These are phyloP conservation scores for Pandemis corylana DNA, from an alignment of 2,888 invertebrate genomes.

Conservation along the genomic window DNA sequence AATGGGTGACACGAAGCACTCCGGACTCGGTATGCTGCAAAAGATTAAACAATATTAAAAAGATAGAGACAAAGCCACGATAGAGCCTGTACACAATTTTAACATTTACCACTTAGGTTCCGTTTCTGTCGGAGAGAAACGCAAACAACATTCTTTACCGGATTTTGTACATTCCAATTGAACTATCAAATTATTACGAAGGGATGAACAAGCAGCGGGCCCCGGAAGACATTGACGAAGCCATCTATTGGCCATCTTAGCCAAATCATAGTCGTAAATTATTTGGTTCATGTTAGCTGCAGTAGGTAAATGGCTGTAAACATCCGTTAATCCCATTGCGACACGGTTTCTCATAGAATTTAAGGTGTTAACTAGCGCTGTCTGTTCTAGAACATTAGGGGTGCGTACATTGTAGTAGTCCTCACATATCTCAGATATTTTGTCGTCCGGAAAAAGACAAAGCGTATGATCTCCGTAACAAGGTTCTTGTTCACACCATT, in stretches of 20 bases:
- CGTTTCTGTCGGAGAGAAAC: conserved; percentile 46
- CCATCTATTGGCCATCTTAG: conserved; percentile 72
- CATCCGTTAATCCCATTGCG: conserved; percentile 60
- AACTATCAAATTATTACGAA: conserved; percentile 65
- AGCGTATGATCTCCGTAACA: conserved; percentile 78
- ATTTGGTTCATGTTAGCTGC: conserved; percentile 77
- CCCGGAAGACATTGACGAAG: conserved; percentile 75
- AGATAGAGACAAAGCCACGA: neutral
- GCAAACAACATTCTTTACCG: conserved; percentile 64
- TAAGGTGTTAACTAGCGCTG: conserved; percentile 66
- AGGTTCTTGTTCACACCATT: conserved; percentile 72
- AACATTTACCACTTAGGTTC: conserved; percentile 58
- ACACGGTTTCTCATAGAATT: conserved; percentile 77
- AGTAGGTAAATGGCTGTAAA: conserved; percentile 67
- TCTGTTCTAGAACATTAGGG: conserved; percentile 61
- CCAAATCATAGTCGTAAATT: conserved; percentile 72
- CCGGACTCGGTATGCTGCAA: conserved; percentile 67
- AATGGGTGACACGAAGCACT: conserved; percentile 69
- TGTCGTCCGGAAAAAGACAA: conserved; percentile 64
- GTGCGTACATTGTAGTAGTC: conserved; percentile 56
- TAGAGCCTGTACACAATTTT: neutral
- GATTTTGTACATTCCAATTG: conserved; percentile 76
- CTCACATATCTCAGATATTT: conserved; percentile 63
- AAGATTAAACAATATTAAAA: conserved; percentile 24
- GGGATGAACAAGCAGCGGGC: conserved; percentile 70